Percentiles rank a stretch among this genome's conserved stretches.
Evolutionary conservation across 2,888 invertebrate species (phyloP).

Genomic region (Neoaliturus tenellus): DNA sequence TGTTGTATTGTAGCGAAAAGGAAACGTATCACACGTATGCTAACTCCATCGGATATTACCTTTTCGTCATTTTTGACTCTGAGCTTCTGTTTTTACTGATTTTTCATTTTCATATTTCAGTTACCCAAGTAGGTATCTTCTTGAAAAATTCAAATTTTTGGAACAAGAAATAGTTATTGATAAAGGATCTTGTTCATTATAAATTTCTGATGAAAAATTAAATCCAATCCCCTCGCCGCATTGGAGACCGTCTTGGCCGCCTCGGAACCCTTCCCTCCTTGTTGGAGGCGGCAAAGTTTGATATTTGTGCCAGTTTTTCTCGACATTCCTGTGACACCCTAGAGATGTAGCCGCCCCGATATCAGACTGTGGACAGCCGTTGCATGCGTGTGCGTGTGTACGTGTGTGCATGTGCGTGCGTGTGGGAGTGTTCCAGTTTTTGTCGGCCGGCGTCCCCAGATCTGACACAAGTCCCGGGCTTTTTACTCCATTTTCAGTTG

Average conservation of each 20-base stretch:
- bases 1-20: too few species aligned
- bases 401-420: not conserved
- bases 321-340: not conserved
- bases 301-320: constrained; percentile 13
- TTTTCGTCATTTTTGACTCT: too few species aligned
- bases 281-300: not conserved
- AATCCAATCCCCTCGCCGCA: too few species aligned
- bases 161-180: too few species aligned
- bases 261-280: not conserved
- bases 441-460: not conserved
- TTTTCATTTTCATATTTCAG: too few species aligned
- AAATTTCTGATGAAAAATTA: too few species aligned
- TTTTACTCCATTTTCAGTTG: constrained; percentile 27
- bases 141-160: too few species aligned
- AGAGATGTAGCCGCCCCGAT: constrained; percentile 14
- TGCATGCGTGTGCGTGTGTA: not conserved
- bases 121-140: too few species aligned
- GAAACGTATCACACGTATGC: too few species aligned
- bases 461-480: constrained; percentile 3
- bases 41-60: too few species aligned
- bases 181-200: too few species aligned
- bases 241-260: not conserved
- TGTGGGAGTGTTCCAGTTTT: not conserved
- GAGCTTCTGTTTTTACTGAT: too few species aligned
- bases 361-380: not conserved